Base-by-base conservation (phyloP, 2,797 vertebrate genomes). In the Microctenopoma steveboyesi region DNA sequence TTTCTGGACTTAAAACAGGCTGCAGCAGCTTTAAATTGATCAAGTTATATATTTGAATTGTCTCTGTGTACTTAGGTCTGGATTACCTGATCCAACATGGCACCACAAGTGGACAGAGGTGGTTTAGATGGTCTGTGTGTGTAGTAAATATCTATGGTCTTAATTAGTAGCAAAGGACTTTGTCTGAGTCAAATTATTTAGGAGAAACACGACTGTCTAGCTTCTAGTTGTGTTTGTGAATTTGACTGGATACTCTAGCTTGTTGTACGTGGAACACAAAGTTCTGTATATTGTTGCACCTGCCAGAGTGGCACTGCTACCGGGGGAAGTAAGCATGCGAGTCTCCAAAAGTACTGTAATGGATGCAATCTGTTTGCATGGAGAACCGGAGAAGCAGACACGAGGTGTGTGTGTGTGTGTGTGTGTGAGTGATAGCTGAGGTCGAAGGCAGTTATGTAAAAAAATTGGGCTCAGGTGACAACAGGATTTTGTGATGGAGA, bases 391-490 rank as follows among this genome's bases (percentile, higher is more conserved):
- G 50, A 51, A 49, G 22, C 7, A 7, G 22, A 58, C 16, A 12
- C 16, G 16, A 43, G 12, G 10, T 37, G 11, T 28, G 53, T 52
- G 37, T 59, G 27, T 68, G 48, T 25, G 10, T 27, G 52, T 51
- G 25, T 58, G 27, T 68, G 25, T 39, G n/a, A 46, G 57, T 63
- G 53, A 59, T 22, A 4, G 52, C 18, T 30, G 72, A 69, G 61
- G 72, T 66, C 12, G 4, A 66, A 15, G 40, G 25, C 22, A 53
- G 57, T 61, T 74, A 61, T 39, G 9, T 74, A 66, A 59, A 35
- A 35, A 73, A 81, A 54, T 16, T 76, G 76, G 69, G 79, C 79
- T 69, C 63, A 85, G 73, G 76, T 82, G 67, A 67, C 18, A 43
- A 47, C 54, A 58, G 53, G 30, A 63, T 64, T 70, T 53, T 59